Percentiles rank a stretch among this genome's conserved stretches.
Conservation (phyloP, 2,797 vertebrate genomes). For the Hemitrygon akajei region DNA sequence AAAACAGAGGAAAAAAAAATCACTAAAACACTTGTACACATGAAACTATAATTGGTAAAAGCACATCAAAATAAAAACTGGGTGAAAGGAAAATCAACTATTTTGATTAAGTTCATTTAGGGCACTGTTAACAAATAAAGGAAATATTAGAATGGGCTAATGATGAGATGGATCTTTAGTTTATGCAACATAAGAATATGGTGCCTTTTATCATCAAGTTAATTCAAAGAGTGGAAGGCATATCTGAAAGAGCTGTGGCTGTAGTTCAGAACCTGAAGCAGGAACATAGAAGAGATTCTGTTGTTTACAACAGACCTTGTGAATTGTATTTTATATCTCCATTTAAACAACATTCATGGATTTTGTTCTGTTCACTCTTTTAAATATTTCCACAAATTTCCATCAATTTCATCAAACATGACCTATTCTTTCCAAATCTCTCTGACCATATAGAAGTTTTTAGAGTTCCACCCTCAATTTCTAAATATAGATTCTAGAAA, state of each 20-base stretch:
- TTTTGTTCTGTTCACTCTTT: too few relatives aligned
- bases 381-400: too few relatives aligned
- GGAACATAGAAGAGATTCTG: too few relatives aligned
- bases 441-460: too few relatives aligned
- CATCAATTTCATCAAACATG: too few relatives aligned
- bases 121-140: neutral
- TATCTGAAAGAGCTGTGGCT: neutral
- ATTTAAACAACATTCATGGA: too few relatives aligned
- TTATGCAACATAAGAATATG: neutral
- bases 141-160: neutral
- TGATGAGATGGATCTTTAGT: neutral
- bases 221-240: neutral
- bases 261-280: neutral
- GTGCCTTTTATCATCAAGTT: neutral
- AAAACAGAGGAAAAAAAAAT: neutral
- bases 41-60: neutral
- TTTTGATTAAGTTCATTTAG: neutral
- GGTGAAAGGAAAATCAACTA: neutral
- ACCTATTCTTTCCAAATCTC: too few relatives aligned
- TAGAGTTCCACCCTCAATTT: too few relatives aligned
- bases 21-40: neutral
- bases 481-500: too few relatives aligned
- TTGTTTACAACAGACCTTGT: too few relatives aligned
- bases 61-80: neutral
- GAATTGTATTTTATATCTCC: too few relatives aligned